phyloP scores from a whole-genome alignment of 2,113 vertebrate genomes.

The Malurus melanocephalus region DNA sequence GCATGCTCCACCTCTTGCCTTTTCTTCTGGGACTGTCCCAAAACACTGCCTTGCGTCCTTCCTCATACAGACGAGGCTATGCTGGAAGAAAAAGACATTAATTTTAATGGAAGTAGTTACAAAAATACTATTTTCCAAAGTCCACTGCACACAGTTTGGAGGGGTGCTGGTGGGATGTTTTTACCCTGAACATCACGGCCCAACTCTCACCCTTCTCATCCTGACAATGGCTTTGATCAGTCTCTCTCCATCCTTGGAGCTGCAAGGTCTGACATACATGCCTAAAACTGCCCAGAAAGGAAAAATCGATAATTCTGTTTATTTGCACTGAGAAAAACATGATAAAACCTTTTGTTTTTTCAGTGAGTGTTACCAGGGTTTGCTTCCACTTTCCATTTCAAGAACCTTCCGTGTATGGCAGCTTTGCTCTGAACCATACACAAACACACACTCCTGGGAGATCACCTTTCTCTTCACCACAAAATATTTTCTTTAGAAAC shows the following conservation, averaged over 20 bases:
- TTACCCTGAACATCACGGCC: background rate
- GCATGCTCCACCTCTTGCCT: background rate
- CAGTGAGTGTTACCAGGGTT: background rate
- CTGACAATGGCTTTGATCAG: background rate
- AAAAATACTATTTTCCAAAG: background rate
- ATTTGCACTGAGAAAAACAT: background rate
- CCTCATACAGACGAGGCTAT: background rate
- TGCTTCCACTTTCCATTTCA: background rate
- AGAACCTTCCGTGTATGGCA: rapidly evolving
- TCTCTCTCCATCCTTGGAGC: background rate
- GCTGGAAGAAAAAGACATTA: background rate
- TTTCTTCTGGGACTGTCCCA: background rate
- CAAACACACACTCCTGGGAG: background rate
- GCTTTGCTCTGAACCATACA: background rate
- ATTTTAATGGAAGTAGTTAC: background rate
- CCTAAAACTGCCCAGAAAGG: background rate
- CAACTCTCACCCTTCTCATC: background rate
- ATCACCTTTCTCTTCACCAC: background rate
- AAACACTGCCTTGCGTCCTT: background rate
- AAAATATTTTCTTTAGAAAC: background rate
- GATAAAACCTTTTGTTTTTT: background rate
- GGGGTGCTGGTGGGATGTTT: background rate
- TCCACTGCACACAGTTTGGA: background rate
- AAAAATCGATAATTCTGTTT: background rate
- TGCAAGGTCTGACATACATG: background rate